Conservation (phyloP, 2,888 invertebrate genomes). For the Lasioglossum leucozonium region DNA sequence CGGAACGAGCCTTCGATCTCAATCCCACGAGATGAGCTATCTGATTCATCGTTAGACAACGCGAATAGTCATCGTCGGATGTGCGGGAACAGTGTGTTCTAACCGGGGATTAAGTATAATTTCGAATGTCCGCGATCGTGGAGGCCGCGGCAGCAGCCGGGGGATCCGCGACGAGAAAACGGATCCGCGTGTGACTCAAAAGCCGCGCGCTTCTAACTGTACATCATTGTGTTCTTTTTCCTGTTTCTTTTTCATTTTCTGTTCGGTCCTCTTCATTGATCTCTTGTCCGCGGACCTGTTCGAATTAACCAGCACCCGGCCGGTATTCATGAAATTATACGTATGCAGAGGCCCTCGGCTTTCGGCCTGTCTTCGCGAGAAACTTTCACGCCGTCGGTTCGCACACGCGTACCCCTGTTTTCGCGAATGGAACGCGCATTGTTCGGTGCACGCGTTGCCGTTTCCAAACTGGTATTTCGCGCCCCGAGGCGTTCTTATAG, state of each 20-base stretch:
- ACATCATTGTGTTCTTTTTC: constrained; percentile 48
- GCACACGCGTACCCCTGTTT: constrained; percentile 41
- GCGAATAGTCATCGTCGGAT: constrained; percentile 38
- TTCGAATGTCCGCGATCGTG: constrained; percentile 51
- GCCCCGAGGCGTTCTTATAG: not conserved
- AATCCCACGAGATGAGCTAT: constrained; percentile 41
- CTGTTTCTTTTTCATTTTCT: constrained; percentile 24
- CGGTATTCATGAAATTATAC: constrained; percentile 57
- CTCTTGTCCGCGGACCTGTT: constrained; percentile 32
- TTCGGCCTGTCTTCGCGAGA: not conserved
- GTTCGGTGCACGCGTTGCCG: constrained; percentile 29
- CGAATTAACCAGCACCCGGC: constrained; percentile 47
- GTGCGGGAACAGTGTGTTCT: constrained; percentile 50
- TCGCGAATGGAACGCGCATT: constrained; percentile 30
- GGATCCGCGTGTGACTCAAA: constrained; percentile 48
- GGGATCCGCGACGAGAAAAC: constrained; percentile 34
- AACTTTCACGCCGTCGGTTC: constrained; percentile 68
- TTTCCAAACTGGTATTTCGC: constrained; percentile 36
- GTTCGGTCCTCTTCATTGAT: not conserved
- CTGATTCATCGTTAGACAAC: constrained; percentile 53
- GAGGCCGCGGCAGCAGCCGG: constrained; percentile 16
- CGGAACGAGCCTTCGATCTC: constrained; percentile 22
- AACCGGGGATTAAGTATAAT: constrained; percentile 63
- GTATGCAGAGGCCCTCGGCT: constrained; percentile 17
- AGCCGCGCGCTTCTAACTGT: constrained; percentile 52